Conservation (phyloP, 2,888 invertebrate species). For the Criorhina ranunculi region DNA sequence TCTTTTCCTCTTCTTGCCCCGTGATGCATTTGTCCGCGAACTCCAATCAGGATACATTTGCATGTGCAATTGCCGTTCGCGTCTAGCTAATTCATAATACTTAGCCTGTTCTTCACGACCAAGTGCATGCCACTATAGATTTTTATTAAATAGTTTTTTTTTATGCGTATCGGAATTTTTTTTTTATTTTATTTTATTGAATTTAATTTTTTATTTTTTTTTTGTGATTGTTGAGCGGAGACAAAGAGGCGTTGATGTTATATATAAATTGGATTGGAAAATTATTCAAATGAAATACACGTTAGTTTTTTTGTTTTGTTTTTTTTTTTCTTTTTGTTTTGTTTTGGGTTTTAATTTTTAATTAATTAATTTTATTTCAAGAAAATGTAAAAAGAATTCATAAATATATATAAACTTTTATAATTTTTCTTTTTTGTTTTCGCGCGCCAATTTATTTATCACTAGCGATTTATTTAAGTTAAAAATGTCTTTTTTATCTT, state of each 20-base stretch:
- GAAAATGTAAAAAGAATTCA: slow-evolving; percentile 70
- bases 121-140: slow-evolving; percentile 98
- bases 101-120: slow-evolving; percentile 99
- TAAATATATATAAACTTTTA: slow-evolving; percentile 67
- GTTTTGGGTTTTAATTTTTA: too few relatives aligned
- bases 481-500: slow-evolving; percentile 32
- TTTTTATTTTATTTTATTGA: slow-evolving; percentile 60
- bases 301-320: slow-evolving; percentile 49
- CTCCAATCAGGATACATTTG: slow-evolving; percentile 99
- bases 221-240: slow-evolving; percentile 58
- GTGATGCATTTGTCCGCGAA: slow-evolving; percentile 99
- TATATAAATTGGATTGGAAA: slow-evolving; percentile 68
- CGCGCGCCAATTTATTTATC: slow-evolving; percentile 62
- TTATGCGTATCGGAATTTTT: slow-evolving; percentile 47
- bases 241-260: slow-evolving; percentile 58
- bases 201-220: slow-evolving; percentile 33
- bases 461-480: slow-evolving; percentile 25
- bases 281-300: slow-evolving; percentile 74
- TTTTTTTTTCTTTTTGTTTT: slow-evolving; percentile 26
- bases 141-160: slow-evolving; percentile 22
- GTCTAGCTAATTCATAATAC: slow-evolving; percentile 99
- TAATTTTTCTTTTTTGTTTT: slow-evolving; percentile 73
- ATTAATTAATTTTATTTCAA: slow-evolving; percentile 6
- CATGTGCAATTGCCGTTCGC: slow-evolving; percentile 99
- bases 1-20: slow-evolving; percentile 99